phyloP scores from a whole-genome alignment of 2,113 vertebrate genomes.

The Saguinus midas region DNA sequence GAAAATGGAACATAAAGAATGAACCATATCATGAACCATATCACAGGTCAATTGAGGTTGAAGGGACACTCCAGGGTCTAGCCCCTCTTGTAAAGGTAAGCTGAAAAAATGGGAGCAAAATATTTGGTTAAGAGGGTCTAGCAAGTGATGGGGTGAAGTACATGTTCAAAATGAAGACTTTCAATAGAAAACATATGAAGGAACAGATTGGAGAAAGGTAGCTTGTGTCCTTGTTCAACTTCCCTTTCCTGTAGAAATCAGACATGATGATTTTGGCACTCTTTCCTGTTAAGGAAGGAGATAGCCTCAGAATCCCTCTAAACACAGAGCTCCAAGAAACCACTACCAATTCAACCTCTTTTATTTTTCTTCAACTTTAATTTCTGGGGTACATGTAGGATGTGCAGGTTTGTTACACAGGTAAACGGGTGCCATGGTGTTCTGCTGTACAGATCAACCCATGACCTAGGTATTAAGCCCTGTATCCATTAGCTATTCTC shows the following conservation, averaged over 20 bases:
- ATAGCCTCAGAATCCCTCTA: not conserved
- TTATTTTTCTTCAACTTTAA: no score
- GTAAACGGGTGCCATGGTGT: no score
- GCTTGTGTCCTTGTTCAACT: not conserved
- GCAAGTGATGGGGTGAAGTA: not conserved
- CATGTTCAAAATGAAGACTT: not conserved
- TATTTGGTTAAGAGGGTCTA: not conserved
- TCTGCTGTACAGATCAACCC: no score
- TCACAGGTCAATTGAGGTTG: not conserved
- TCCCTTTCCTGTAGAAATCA: not conserved
- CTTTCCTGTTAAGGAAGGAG: not conserved
- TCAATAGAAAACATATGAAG: not conserved
- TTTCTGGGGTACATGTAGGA: no score
- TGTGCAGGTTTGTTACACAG: no score
- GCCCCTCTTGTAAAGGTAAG: not conserved
- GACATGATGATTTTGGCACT: not conserved
- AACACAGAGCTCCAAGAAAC: not conserved
- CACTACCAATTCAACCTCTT: no score
- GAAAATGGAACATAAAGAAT: not conserved
- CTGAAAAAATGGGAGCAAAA: not conserved
- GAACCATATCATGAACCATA: not conserved
- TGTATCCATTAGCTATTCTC: no score
- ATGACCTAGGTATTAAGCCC: no score
- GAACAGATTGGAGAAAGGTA: not conserved
- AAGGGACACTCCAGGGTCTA: not conserved